Evolutionary conservation across 1,140 invertebrate genomes (phyloP).

Genomic region (Hyles euphorbiae): DNA sequence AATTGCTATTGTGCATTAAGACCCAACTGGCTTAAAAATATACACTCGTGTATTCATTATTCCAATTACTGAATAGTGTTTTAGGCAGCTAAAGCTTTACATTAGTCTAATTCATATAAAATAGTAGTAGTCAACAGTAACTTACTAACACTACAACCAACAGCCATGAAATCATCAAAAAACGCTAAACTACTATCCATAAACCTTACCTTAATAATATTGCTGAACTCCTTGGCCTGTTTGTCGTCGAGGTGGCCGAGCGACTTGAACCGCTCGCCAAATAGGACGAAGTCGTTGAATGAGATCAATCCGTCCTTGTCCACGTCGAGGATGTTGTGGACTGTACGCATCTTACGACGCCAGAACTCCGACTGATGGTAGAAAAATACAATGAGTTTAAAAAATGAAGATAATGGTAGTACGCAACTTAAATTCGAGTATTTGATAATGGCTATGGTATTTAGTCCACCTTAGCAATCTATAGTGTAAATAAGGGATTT

Average conservation of each 20-base stretch:
- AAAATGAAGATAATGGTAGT: background rate
- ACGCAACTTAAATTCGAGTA: background rate
- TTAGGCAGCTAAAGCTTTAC: too few species aligned
- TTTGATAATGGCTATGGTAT: too few species aligned
- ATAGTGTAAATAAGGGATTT: too few species aligned
- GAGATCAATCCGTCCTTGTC: slow-evolving; percentile 91
- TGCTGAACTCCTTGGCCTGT: slow-evolving; percentile 79
- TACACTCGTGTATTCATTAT: too few species aligned
- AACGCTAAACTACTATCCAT: background rate
- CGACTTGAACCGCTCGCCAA: slow-evolving; percentile 83
- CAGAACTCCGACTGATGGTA: slow-evolving; percentile 88
- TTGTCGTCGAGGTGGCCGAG: slow-evolving; percentile 81
- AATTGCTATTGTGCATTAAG: too few species aligned
- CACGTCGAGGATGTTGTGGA: slow-evolving; percentile 87
- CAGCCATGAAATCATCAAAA: too few species aligned
- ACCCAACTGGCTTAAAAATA: too few species aligned
- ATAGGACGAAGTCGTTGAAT: slow-evolving; percentile 85
- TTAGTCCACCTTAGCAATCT: too few species aligned
- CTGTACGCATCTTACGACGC: slow-evolving; percentile 90
- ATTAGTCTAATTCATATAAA: too few species aligned
- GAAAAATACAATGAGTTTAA: background rate
- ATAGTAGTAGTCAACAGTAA: too few species aligned
- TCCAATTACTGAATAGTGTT: too few species aligned
- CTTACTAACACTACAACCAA: too few species aligned
- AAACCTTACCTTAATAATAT: slow-evolving; percentile 77